Evolutionary conservation across 2,888 invertebrate species (phyloP), one percentile per base, ranked within the genome.

Genomic region (Eupithecia inturbata): DNA sequence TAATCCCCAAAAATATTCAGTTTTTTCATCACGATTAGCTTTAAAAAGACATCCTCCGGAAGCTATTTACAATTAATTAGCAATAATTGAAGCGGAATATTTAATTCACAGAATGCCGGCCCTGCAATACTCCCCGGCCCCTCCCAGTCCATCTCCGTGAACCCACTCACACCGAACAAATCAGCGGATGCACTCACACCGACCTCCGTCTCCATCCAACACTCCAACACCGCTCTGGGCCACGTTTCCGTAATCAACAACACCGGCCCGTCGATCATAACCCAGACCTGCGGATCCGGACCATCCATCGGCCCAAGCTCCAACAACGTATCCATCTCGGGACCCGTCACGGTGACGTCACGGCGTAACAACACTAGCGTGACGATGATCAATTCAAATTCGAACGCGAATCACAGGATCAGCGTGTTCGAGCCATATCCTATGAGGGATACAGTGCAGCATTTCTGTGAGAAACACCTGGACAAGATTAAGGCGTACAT

Each of bases 381-480:
- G 1, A 97, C 97, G 1, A 94, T 97, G 84, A 95, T 97, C 73
- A 83, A 82, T 60, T 72, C 83, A 7, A 81, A 80, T 70, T 81
- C 84, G 67, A 86, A 83, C 75, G 84, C 91, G 70, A 91, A 90
- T 75, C 92, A 92, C 70, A 95, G 97, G 76, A 97, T 97, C 90
- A 97, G 97, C 86, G 97, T 97, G 70, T 98, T 98, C 90, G 98
- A 98, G 90, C 98, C 98, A 5, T 98, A 97, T 84, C 97, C 97
- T n/a, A 97, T 98, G 97, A 90, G 97, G 33, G 98, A 98, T 88
- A 97, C 98, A 0, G 98, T 99, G 60, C 98, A 98, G 86, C 98
- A 99, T 90, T 99, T 99, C 91, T 99, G 99, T 91, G 98, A 98
- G 90, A 99, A 99, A 89, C 98, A 99, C 87, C 92, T 98, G 79